Conservation (phyloP, 2,113 vertebrate species). For the Laterallus jamaicensis region DNA sequence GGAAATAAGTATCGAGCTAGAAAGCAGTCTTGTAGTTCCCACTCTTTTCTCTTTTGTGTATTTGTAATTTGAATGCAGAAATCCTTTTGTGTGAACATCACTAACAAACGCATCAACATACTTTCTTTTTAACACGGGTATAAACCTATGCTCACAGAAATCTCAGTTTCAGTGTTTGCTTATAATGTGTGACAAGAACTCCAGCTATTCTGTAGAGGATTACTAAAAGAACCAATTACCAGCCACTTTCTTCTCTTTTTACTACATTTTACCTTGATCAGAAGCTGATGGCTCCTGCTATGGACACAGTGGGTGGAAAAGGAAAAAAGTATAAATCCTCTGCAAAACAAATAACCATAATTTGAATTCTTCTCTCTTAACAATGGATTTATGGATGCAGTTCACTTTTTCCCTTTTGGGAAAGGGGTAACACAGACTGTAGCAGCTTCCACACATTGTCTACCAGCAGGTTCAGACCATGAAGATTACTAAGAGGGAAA, state of each 20-base stretch:
- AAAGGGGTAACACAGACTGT: rapidly evolving
- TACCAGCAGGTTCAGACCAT: neutral
- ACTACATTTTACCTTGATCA: neutral
- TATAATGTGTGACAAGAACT: neutral
- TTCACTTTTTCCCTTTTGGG: neutral
- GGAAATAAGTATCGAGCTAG: neutral
- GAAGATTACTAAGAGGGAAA: neutral
- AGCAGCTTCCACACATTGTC: rapidly evolving
- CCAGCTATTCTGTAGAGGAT: neutral
- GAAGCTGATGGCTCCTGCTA: neutral
- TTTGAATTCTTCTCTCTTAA: neutral
- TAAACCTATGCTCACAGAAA: neutral
- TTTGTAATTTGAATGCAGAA: conserved; percentile 8
- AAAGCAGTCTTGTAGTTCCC: neutral
- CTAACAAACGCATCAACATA: neutral
- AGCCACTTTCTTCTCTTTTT: neutral
- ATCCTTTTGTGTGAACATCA: neutral
- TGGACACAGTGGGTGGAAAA: rapidly evolving
- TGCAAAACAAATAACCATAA: neutral
- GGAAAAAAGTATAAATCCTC: neutral
- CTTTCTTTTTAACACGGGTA: conserved; percentile 7
- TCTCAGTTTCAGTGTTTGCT: neutral
- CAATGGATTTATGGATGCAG: neutral
- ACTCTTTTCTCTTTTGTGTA: neutral
- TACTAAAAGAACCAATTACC: neutral